phyloP scores from a whole-genome alignment of 2,888 invertebrate genomes.

The Stictocephala bisonia region DNA sequence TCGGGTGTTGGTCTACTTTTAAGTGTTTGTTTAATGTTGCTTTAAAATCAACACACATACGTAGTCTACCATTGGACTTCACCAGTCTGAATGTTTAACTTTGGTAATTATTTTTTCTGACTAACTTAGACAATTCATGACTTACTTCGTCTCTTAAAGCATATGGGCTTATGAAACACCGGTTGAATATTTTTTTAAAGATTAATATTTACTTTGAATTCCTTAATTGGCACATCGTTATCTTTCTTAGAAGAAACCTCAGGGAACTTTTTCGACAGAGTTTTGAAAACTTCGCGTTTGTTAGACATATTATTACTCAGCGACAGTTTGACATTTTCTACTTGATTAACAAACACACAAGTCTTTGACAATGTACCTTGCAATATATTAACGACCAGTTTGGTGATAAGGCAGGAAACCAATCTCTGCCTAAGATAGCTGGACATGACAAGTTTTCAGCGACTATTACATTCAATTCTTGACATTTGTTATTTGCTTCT shows the following conservation, averaged over 20 bases:
- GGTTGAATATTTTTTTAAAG: not conserved
- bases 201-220: slow-evolving; percentile 5
- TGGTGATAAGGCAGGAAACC: not conserved
- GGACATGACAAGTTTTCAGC: slow-evolving; percentile 4
- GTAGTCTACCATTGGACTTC: not conserved
- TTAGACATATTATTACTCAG: too few species aligned
- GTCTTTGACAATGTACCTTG: not conserved
- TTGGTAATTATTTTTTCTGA: not conserved
- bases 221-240: not conserved
- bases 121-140: not conserved
- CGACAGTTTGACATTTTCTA: too few species aligned
- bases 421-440: not conserved
- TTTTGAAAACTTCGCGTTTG: not conserved
- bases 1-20: slow-evolving; percentile 13
- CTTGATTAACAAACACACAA: too few species aligned
- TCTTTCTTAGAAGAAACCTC: not conserved
- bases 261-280: not conserved
- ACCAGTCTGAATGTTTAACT: not conserved
- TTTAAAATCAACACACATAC: slow-evolving; percentile 23
- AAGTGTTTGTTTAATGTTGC: slow-evolving; percentile 2
- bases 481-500: not conserved
- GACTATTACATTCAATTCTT: not conserved
- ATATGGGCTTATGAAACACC: not conserved
- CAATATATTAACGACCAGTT: not conserved
- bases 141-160: not conserved